Evolutionary conservation across 2,113 vertebrate species (phyloP).

Genomic region (Machaerirhynchus nigripectus): DNA sequence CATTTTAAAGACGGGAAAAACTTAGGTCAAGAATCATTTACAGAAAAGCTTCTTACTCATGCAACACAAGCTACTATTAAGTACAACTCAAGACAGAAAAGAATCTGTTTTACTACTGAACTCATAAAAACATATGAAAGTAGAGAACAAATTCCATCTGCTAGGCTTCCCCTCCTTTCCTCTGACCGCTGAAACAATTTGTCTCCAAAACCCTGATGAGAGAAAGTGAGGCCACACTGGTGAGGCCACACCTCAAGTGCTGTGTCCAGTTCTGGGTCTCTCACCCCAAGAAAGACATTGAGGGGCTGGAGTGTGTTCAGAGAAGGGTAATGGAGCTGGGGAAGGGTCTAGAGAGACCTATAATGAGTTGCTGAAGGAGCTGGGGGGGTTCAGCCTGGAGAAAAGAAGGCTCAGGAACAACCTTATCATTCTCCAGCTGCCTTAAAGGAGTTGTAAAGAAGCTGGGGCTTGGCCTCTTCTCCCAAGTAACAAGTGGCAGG

Average conservation of each 20-base stretch:
- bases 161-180: neutral
- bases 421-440: neutral
- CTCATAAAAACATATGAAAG: neutral
- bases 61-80: neutral
- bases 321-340: neutral
- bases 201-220: neutral
- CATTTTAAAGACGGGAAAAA: neutral
- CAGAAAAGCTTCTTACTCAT: neutral
- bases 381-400: neutral
- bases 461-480: neutral
- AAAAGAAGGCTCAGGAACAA: neutral
- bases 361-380: neutral
- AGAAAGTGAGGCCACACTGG: neutral
- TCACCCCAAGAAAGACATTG: neutral
- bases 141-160: neutral
- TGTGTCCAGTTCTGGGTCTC: neutral
- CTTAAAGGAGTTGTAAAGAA: neutral
- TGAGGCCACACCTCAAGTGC: neutral
- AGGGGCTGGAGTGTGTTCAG: neutral
- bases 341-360: neutral
- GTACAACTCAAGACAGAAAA: neutral
- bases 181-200: neutral
- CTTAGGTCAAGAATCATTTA: neutral
- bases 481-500: neutral
- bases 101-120: neutral